phyloP scores from a whole-genome alignment of 2,113 vertebrate species.

The Nerophis ophidion region DNA sequence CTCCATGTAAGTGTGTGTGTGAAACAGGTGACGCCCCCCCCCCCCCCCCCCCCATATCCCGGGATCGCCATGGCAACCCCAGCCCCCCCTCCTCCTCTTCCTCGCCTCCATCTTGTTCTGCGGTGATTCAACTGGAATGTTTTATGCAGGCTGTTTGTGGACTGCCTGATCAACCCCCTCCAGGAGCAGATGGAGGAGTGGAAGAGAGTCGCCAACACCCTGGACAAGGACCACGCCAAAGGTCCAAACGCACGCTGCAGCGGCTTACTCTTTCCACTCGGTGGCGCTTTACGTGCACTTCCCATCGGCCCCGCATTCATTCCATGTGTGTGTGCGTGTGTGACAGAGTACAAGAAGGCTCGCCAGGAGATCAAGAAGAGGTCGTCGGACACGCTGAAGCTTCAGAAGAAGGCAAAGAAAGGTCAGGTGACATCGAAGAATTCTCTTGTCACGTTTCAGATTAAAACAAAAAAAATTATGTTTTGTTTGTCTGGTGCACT shows the following conservation, averaged over 20 bases:
- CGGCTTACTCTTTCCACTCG: background rate
- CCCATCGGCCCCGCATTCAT: background rate
- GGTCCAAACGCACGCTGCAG: constrained; percentile 58
- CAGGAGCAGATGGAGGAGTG: constrained; percentile 98
- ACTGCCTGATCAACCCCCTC: constrained; percentile 91
- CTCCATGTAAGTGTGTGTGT: constrained; percentile 82
- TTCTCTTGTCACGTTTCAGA: background rate
- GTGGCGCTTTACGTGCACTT: background rate
- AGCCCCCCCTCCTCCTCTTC: background rate
- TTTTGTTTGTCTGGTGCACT: background rate
- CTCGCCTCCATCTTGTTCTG: background rate
- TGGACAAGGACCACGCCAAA: constrained; percentile 97
- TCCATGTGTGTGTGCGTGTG: background rate
- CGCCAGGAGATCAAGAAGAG: constrained; percentile 98
- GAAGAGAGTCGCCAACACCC: constrained; percentile 94
- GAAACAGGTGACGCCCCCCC: constrained; percentile 33
- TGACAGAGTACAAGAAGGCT: constrained; percentile 90
- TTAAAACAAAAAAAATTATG: background rate
- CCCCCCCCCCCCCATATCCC: constrained; percentile 21
- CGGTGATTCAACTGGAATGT: background rate
- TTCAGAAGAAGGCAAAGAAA: constrained; percentile 97
- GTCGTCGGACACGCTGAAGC: constrained; percentile 93
- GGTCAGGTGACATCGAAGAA: constrained; percentile 62
- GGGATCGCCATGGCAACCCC: constrained; percentile 22
- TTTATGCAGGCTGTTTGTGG: constrained; percentile 83